Evolutionary conservation across 1,140 invertebrate genomes (phyloP).

Genomic region (Drosophila lacteicornis): DNA sequence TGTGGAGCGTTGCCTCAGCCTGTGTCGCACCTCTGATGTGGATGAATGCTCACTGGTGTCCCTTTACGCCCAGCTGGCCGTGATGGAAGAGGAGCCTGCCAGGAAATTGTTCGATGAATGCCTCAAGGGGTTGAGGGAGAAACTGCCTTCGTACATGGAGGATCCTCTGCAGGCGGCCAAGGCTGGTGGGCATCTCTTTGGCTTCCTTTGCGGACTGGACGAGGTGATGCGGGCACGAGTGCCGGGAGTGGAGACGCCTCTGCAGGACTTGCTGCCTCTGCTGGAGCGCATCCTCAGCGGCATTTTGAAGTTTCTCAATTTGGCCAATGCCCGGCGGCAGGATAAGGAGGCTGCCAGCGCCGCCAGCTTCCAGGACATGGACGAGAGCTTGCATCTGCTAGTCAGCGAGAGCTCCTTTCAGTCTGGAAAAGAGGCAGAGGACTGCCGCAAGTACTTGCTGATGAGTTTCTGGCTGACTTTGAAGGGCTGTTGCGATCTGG

Average conservation of each 20-base stretch:
- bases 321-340: conserved; percentile 40
- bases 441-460: conserved; percentile 88
- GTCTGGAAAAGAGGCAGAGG: conserved; percentile 67
- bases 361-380: conserved; percentile 87
- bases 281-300: conserved; percentile 52
- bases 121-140: conserved; percentile 11
- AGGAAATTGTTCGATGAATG: conserved; percentile 32
- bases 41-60: conserved; percentile 66
- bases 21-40: conserved; percentile 52
- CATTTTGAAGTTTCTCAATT: conserved; percentile 67
- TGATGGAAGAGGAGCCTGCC: conserved; percentile 10
- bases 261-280: conserved; percentile 39
- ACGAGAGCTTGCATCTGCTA: conserved; percentile 85
- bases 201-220: conserved; percentile 54
- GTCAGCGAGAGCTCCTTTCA: conserved; percentile 83
- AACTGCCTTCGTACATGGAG: conserved; percentile 25
- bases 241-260: not conserved
- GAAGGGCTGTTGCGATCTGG: conserved; percentile 85
- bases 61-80: conserved; percentile 58
- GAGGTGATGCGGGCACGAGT: conserved; percentile 39
- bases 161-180: conserved; percentile 58
- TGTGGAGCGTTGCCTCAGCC: conserved; percentile 37
- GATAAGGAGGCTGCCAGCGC: conserved; percentile 53
- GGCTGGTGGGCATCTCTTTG: conserved; percentile 65
- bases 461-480: conserved; percentile 92